Conservation (phyloP, 1,140 invertebrate genomes). For the Triops longicaudatus region DNA sequence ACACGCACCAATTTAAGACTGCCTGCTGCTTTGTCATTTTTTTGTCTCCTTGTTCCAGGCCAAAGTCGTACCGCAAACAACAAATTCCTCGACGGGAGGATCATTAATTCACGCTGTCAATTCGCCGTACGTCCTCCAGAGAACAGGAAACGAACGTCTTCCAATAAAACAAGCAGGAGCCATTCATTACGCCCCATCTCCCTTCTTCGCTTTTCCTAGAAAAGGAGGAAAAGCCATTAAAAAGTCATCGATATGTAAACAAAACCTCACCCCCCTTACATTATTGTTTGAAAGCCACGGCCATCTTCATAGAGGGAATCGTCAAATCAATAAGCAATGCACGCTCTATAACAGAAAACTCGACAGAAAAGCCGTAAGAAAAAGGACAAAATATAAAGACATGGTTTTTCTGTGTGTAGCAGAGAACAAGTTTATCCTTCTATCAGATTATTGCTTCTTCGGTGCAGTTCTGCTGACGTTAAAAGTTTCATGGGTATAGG, state of each 20-base stretch:
- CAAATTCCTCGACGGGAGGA: background rate
- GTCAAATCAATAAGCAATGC: background rate
- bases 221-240: background rate
- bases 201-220: background rate
- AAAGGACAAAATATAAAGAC: background rate
- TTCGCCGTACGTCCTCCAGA: background rate
- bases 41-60: background rate
- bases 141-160: background rate
- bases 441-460: slow-evolving; percentile 3
- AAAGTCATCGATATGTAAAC: slow-evolving; percentile 15
- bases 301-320: background rate
- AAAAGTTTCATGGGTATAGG: background rate
- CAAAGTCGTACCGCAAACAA: background rate
- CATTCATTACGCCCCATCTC: background rate
- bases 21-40: background rate
- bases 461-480: background rate
- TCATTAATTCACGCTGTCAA: slow-evolving; percentile 8
- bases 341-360: background rate
- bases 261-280: background rate
- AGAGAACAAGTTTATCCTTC: background rate
- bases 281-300: background rate
- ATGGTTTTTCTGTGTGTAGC: background rate
- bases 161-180: slow-evolving; percentile 6
- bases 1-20: background rate
- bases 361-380: background rate